phyloP scores from a whole-genome alignment of 2,113 vertebrate genomes.

The western clawed frog (Xenopus tropicalis) region DNA sequence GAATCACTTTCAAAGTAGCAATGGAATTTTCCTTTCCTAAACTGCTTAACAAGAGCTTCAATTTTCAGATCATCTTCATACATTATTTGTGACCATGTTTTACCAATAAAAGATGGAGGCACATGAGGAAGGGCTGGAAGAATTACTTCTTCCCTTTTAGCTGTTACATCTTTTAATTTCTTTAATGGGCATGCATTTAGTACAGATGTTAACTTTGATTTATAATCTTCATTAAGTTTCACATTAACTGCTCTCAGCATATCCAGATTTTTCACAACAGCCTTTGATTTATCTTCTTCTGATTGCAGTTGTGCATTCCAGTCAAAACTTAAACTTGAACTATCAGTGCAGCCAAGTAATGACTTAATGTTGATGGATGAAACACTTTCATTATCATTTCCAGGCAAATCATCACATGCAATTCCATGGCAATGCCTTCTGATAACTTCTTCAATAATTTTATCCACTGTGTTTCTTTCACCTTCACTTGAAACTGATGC shows the following conservation, averaged over 20 bases:
- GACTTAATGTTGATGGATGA: constrained; percentile 53
- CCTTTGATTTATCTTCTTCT: constrained; percentile 52
- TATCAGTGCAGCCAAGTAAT: constrained; percentile 46
- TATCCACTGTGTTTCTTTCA: constrained; percentile 48
- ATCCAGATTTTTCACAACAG: constrained; percentile 57
- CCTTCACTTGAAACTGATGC: constrained; percentile 26
- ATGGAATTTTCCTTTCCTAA: constrained; percentile 71
- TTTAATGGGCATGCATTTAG: constrained; percentile 52
- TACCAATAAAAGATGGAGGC: constrained; percentile 81
- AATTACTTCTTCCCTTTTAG: constrained; percentile 60
- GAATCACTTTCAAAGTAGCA: constrained; percentile 81
- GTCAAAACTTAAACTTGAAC: constrained; percentile 71
- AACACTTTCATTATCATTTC: constrained; percentile 59
- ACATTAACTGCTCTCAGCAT: constrained; percentile 67
- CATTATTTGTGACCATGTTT: constrained; percentile 81
- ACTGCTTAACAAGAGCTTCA: constrained; percentile 75
- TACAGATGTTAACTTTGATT: constrained; percentile 60
- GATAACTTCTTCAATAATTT: constrained; percentile 75
- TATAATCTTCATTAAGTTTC: constrained; percentile 72
- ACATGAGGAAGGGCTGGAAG: constrained; percentile 74
- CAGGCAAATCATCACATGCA: constrained; percentile 31
- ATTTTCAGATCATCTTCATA: constrained; percentile 80
- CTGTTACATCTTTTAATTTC: constrained; percentile 40
- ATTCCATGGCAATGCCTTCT: constrained; percentile 64
- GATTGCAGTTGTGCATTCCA: constrained; percentile 71